These are phyloP conservation scores for Napeogenes inachia DNA, from an alignment of 2,888 invertebrate species.

Conservation along the genomic window DNA sequence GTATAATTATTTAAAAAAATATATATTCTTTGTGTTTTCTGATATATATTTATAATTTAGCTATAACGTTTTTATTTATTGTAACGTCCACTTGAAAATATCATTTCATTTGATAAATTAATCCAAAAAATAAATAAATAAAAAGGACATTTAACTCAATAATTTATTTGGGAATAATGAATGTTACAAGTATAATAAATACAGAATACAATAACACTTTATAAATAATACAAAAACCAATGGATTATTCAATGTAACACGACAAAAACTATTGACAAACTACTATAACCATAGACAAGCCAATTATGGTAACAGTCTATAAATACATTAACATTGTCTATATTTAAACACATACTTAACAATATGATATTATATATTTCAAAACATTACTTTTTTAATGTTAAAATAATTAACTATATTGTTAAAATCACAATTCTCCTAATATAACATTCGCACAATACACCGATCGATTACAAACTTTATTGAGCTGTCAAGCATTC, in stretches of 20 bases:
- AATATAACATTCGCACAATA: slow-evolving; percentile 71
- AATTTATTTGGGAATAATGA: slow-evolving; percentile 73
- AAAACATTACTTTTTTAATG: slow-evolving; percentile 63
- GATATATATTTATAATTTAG: too few species aligned
- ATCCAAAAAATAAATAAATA: background rate
- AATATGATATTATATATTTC: slow-evolving; percentile 66
- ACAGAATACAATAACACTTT: slow-evolving; percentile 63
- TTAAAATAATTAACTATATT: slow-evolving; percentile 72
- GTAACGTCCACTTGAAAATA: too few species aligned
- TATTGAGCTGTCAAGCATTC: slow-evolving; percentile 42
- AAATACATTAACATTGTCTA: slow-evolving; percentile 59
- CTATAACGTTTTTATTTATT: too few species aligned
- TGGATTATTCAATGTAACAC: slow-evolving; percentile 29
- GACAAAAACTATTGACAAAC: slow-evolving; percentile 28
- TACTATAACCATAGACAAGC: slow-evolving; percentile 29
- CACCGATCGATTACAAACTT: slow-evolving; percentile 49
- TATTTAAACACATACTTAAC: slow-evolving; percentile 69
- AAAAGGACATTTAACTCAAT: slow-evolving; percentile 56
- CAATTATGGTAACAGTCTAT: slow-evolving; percentile 39
- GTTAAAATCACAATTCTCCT: slow-evolving; percentile 76
- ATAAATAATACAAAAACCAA: slow-evolving; percentile 26
- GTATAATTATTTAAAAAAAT: too few species aligned
- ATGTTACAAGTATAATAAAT: slow-evolving; percentile 62
- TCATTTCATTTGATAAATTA: background rate
- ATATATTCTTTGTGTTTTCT: too few species aligned